A percentile compares a stretch with the other conserved stretches of the same genome.
Evolutionary conservation across 2,113 vertebrate species (phyloP).

Genomic region (Panurus biarmicus): DNA sequence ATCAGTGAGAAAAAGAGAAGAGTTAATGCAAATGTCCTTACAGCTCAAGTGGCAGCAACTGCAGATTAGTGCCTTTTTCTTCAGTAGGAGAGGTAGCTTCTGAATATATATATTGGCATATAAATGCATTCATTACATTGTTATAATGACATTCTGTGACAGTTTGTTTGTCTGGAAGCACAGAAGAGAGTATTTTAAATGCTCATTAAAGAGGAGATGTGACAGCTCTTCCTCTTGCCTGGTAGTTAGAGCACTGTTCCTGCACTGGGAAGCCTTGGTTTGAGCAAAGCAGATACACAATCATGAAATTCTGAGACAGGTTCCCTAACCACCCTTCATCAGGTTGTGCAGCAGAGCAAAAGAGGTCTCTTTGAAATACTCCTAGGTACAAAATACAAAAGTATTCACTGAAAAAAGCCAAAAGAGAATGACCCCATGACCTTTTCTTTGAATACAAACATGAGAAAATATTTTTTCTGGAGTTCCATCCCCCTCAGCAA

Average conservation of each 20-base stretch:
- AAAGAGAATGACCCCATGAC: not conserved
- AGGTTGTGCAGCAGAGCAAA: not conserved
- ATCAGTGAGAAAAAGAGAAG: not conserved
- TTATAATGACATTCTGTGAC: not conserved
- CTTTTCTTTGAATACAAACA: not conserved
- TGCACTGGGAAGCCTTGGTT: not conserved
- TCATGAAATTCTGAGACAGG: not conserved
- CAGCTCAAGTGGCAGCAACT: not conserved
- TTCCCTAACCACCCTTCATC: not conserved
- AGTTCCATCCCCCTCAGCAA: not conserved
- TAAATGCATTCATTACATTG: constrained; percentile 16
- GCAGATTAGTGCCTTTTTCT: not conserved
- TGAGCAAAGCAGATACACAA: not conserved
- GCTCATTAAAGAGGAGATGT: constrained; percentile 28
- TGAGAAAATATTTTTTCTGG: not conserved
- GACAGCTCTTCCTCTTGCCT: constrained; percentile 19
- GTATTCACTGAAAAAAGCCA: not conserved
- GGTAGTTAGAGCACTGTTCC: not conserved
- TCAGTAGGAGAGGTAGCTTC: not conserved
- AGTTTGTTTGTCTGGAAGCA: not conserved
- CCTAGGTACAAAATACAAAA: not conserved
- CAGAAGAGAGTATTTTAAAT: constrained; percentile 18
- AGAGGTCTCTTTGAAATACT: not conserved
- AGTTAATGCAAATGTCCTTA: not conserved
- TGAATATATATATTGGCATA: not conserved